Percentiles rank a stretch among this genome's conserved stretches.
phyloP scores from a whole-genome alignment of 2,113 vertebrate species.

The Jaculus jaculus region DNA sequence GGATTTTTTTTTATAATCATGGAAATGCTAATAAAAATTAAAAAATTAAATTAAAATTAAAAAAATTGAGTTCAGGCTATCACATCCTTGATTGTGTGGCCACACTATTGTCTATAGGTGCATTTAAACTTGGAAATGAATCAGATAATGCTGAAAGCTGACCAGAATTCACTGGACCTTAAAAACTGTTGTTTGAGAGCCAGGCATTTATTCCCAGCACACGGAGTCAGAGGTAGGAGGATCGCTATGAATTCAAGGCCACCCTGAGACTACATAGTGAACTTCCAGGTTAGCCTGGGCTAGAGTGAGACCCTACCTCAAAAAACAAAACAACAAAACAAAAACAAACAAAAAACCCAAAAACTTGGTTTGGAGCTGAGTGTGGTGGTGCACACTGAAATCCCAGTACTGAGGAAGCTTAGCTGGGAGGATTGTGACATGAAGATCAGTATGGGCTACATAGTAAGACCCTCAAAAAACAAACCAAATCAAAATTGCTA shows the following conservation, averaged over 20 bases:
- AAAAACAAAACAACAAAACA: too few relatives aligned
- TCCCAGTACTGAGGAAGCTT: neutral
- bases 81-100: neutral
- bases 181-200: conserved; percentile 23
- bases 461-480: neutral
- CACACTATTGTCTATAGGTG: conserved; percentile 2
- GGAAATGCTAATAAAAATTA: too few relatives aligned
- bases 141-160: conserved; percentile 45
- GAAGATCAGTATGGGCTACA: neutral
- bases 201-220: too few relatives aligned
- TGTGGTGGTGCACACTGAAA: neutral
- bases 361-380: neutral
- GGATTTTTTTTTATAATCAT: too few relatives aligned
- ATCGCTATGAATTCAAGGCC: too few relatives aligned
- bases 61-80: neutral
- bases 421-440: neutral
- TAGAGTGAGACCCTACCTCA: too few relatives aligned
- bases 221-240: too few relatives aligned
- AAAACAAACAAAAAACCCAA: neutral
- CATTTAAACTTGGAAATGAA: conserved; percentile 45
- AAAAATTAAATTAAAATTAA: too few relatives aligned
- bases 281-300: too few relatives aligned
- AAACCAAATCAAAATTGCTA: neutral
- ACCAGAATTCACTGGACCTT: conserved; percentile 18
- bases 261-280: too few relatives aligned